Evolutionary conservation across 2,888 invertebrate genomes (phyloP).

Genomic region (Sinotaia quadrata): DNA sequence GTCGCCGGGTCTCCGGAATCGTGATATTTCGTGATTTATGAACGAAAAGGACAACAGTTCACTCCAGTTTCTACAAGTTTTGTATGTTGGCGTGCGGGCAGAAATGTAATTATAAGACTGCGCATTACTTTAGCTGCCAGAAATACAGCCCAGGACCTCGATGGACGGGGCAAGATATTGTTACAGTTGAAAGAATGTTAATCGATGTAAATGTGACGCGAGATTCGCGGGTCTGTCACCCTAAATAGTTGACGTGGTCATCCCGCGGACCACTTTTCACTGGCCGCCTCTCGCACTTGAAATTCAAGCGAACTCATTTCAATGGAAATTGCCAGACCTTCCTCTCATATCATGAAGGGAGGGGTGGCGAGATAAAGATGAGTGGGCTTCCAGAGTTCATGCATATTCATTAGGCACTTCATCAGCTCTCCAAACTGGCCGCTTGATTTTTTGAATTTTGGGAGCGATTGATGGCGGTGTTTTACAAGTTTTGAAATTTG

Average conservation of each 20-base stretch:
- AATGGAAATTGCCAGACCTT: constrained; percentile 24
- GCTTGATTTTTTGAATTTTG: background rate
- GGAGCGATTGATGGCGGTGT: background rate
- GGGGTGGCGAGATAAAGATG: constrained; percentile 12
- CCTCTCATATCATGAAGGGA: constrained; percentile 21
- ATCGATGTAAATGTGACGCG: constrained; percentile 10
- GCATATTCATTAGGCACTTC: constrained; percentile 15
- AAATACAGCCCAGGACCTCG: background rate
- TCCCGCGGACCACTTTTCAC: constrained; percentile 16
- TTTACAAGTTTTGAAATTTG: background rate
- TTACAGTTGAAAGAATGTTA: constrained; percentile 10
- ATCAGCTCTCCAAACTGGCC: background rate
- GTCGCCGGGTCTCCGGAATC: too few relatives aligned
- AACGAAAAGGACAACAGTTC: constrained; percentile 16
- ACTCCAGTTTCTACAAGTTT: constrained; percentile 19
- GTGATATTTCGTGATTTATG: constrained; percentile 4
- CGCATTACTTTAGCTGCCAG: constrained; percentile 6
- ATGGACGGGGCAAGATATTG: background rate
- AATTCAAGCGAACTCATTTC: constrained; percentile 29
- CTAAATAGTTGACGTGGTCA: constrained; percentile 9
- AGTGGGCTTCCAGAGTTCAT: constrained; percentile 13
- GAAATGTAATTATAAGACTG: constrained; percentile 4
- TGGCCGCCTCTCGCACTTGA: constrained; percentile 22
- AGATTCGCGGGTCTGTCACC: background rate
- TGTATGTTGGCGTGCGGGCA: background rate